Percentiles rank a stretch among this genome's conserved stretches.
Evolutionary conservation across 2,888 invertebrate species (phyloP).

Genomic region (Stegophylla sp.): DNA sequence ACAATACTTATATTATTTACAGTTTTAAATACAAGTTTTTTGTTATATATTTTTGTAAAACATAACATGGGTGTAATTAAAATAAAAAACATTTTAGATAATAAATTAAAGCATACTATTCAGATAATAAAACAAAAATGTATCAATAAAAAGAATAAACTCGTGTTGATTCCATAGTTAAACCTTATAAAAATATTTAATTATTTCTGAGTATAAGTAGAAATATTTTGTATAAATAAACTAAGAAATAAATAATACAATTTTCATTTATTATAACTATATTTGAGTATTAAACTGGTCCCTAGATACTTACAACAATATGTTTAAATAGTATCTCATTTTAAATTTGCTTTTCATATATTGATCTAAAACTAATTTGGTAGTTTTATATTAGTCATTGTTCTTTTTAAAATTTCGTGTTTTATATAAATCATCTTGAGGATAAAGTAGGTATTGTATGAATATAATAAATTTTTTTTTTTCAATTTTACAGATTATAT

Average conservation of each 20-base stretch:
- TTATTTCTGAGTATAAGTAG: conserved; percentile 41
- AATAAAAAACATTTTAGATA: not conserved
- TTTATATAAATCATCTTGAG: not conserved
- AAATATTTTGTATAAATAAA: conserved; percentile 30
- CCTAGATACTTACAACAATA: conserved; percentile 25
- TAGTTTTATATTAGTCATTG: not conserved
- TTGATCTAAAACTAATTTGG: not conserved
- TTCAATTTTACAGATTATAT: too few species aligned
- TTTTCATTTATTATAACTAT: conserved; percentile 9
- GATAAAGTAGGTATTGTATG: too few species aligned
- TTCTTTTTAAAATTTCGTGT: not conserved
- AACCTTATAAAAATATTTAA: conserved; percentile 48
- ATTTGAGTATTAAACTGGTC: conserved; percentile 14
- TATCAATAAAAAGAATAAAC: not conserved
- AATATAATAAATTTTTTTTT: too few species aligned
- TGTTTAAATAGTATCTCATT: not conserved
- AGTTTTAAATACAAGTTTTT: conserved; percentile 13
- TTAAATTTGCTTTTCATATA: not conserved
- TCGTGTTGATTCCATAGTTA: not conserved
- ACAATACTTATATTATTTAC: not conserved
- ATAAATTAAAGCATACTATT: not conserved
- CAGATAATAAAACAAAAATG: not conserved
- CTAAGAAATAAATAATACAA: conserved; percentile 22
- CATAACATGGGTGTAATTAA: not conserved
- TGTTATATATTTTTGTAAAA: not conserved